Base-by-base conservation (phyloP, 2,888 invertebrate species). In the Cephonodes hylas region DNA sequence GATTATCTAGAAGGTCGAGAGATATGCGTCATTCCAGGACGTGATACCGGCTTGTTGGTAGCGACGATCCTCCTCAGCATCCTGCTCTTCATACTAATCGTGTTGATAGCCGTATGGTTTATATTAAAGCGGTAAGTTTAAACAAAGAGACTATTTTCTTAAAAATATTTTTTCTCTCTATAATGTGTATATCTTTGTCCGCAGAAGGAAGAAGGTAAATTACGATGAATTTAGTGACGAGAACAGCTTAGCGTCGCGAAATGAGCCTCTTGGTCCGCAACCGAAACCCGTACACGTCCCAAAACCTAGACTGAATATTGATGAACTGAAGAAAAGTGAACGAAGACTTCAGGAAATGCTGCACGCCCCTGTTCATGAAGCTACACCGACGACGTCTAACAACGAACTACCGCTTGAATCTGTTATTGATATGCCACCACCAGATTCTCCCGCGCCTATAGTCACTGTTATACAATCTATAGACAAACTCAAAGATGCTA, bases 401-500 rank as follows among this genome's bases (percentile, higher is more conserved):
- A 79, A 68, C 2, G 74, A 77, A 18, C 62, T 65, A 15, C 63
- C 68, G 13, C 42, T 59, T 0, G 75, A 81, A 57, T 63, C 85
- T 13, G 69, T 81, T 48, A 65, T 86, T 44, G 77, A 86, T 61
- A 69, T 86, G 23, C 65, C 80, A 7, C 31, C 71, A 38, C 68
- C 73, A 2, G 84, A 86, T 57, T 66, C 76, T 6, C 69, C 72
- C 18, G 62, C 74, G 15, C 83, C 89, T 3, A 85, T 89, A 65
- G 84, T 53, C 18, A 53, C 53, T 53, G 53, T 90, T 1, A 89
- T 92, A 65, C 89, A 91, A 74, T 88, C 89, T 1, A 86, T 88
- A 64, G 89, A 91, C 63, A 89, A 89, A 72, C 73, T 91, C 25
- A 91, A 92, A 75, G 85, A 86, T 58, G 84, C 82, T 13, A 77